phyloP scores from a whole-genome alignment of 2,113 vertebrate genomes.

The Bubo blakistoni region DNA sequence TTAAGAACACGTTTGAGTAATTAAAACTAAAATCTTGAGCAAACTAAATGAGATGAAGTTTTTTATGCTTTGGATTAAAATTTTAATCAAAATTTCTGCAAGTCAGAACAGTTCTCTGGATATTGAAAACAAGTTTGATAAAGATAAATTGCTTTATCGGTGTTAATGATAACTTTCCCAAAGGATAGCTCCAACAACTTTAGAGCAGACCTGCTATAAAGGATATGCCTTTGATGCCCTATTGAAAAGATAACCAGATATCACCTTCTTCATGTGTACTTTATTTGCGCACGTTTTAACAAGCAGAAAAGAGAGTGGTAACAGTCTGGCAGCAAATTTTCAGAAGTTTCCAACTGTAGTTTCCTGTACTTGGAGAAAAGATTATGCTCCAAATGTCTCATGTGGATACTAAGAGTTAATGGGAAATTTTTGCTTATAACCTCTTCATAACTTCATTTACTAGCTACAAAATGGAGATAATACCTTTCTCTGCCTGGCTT shows the following conservation, averaged over 20 bases:
- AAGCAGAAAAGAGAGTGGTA: neutral
- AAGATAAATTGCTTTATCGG: neutral
- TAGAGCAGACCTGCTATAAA: neutral
- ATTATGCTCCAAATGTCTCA: neutral
- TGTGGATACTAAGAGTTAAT: fast-evolving
- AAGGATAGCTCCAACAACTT: neutral
- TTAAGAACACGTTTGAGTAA: neutral
- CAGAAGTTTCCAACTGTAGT: neutral
- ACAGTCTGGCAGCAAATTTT: neutral
- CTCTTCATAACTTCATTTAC: neutral
- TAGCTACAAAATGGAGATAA: neutral
- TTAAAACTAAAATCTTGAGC: neutral
- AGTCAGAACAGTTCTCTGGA: neutral
- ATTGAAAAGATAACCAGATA: neutral
- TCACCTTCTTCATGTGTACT: neutral
- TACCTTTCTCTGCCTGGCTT: neutral
- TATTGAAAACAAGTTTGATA: neutral
- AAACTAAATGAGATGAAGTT: neutral
- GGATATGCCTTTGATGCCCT: neutral
- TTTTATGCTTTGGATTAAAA: neutral
- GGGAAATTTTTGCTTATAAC: neutral
- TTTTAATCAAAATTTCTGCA: neutral
- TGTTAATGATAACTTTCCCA: neutral
- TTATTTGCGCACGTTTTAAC: neutral
- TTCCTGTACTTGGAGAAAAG: neutral